Conservation (phyloP, 2,113 vertebrate genomes). For the Antennarius striatus region DNA sequence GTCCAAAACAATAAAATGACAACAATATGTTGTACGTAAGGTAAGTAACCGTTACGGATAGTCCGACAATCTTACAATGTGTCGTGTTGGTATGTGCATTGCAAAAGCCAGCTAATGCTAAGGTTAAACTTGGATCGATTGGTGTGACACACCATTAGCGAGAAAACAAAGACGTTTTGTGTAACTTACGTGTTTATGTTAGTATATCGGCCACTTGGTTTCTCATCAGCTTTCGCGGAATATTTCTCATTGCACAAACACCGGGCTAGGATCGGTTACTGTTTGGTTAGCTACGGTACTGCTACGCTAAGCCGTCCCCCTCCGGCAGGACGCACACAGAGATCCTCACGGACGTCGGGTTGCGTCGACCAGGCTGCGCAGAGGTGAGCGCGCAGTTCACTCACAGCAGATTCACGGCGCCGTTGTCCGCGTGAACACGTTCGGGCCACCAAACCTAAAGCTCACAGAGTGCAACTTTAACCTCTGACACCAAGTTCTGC, state of each 20-base stretch:
- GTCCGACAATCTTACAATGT: not conserved
- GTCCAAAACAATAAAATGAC: no score
- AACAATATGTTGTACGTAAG: not conserved
- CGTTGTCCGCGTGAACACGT: no score
- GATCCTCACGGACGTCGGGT: no score
- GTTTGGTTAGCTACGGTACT: conserved; percentile 11
- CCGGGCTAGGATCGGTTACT: not conserved
- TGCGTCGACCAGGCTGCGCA: no score
- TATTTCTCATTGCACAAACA: conserved; percentile 52
- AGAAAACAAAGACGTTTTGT: not conserved
- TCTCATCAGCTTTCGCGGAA: conserved; percentile 17
- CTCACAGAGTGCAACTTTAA: no score
- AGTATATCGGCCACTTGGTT: conserved; percentile 15
- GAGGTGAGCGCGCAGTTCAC: no score
- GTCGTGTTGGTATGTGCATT: conserved; percentile 40
- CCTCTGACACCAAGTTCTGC: no score
- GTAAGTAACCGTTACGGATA: no score
- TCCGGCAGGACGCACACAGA: not conserved
- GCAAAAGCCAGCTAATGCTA: conserved; percentile 39
- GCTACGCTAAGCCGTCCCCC: not conserved
- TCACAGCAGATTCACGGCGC: no score
- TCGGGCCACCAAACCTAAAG: no score
- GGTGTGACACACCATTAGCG: not conserved
- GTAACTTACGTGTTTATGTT: conserved; percentile 53
- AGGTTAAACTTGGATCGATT: not conserved